These are phyloP conservation scores for Drosophila virilis DNA, from an alignment of 1,140 invertebrate species.

Conservation along the genomic window DNA sequence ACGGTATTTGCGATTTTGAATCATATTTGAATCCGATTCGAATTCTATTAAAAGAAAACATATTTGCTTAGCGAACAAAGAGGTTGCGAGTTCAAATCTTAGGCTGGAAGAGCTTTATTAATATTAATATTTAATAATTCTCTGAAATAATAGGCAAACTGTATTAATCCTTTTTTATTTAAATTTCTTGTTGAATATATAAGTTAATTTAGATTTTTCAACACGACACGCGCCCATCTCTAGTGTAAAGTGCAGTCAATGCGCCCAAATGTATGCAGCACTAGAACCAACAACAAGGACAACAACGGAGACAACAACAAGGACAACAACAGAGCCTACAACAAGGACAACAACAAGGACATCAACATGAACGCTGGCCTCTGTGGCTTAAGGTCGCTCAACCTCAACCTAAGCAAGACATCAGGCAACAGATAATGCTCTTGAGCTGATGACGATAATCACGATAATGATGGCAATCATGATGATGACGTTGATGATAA, in stretches of 20 bases:
- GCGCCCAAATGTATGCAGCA: slow-evolving; percentile 45
- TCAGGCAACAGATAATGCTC: slow-evolving; percentile 45
- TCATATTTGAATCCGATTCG: too few species aligned
- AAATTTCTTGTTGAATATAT: too few species aligned
- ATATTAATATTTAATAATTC: too few species aligned
- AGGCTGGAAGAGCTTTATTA: too few species aligned
- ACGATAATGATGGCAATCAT: slow-evolving; percentile 20
- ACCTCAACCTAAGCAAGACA: slow-evolving; percentile 52
- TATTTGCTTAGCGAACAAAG: too few species aligned
- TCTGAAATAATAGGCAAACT: too few species aligned
- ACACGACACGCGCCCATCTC: slow-evolving; percentile 1
- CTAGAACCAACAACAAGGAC: slow-evolving; percentile 2
- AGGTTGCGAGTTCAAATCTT: too few species aligned
- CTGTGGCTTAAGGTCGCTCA: slow-evolving; percentile 43
- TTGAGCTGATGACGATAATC: slow-evolving; percentile 47
- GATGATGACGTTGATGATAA: slow-evolving; percentile 38
- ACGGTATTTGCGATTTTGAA: too few species aligned
- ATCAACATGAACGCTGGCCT: slow-evolving; percentile 29
- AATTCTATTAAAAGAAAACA: too few species aligned
- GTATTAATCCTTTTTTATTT: too few species aligned
- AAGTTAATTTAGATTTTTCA: too few species aligned
- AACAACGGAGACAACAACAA: slow-evolving; percentile 16
- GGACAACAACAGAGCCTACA: background rate
- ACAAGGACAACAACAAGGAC: slow-evolving; percentile 3
- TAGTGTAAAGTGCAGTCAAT: slow-evolving; percentile 15